Percentiles rank a stretch among this genome's conserved stretches.
These are phyloP conservation scores for Goniozus legneri DNA, from an alignment of 1,140 invertebrate genomes.

Conservation along the genomic window DNA sequence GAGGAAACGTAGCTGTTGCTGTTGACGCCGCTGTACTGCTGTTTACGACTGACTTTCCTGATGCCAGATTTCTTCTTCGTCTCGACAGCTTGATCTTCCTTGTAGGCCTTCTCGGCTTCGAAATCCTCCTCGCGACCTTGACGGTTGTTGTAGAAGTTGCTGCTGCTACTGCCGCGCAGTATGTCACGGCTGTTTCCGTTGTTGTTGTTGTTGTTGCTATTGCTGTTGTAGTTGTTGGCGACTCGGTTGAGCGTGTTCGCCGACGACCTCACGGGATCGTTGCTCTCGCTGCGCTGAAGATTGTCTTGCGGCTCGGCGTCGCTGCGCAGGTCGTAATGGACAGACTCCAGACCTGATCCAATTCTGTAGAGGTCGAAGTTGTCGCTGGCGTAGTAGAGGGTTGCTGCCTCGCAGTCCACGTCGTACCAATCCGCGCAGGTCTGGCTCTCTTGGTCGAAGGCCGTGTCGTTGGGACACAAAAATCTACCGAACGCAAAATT, in stretches of 20 bases:
- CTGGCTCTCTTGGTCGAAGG: slow-evolving; percentile 89
- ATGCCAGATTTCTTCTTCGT: slow-evolving; percentile 42
- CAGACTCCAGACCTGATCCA: slow-evolving; percentile 60
- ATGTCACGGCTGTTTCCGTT: slow-evolving; percentile 51
- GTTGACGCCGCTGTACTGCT: slow-evolving; percentile 29
- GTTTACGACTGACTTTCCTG: slow-evolving; percentile 47
- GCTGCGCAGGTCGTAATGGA: slow-evolving; percentile 48
- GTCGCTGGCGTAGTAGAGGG: slow-evolving; percentile 75
- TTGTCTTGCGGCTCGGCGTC: slow-evolving; percentile 73
- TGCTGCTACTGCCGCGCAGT: slow-evolving; percentile 64
- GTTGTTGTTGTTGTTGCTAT: slow-evolving; percentile 31
- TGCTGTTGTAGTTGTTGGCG: slow-evolving; percentile 32
- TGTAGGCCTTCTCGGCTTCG: slow-evolving; percentile 53
- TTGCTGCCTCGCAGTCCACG: slow-evolving; percentile 77
- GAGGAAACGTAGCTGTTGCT: slow-evolving; percentile 29
- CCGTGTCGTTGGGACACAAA: slow-evolving; percentile 86
- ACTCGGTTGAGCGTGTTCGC: slow-evolving; percentile 38
- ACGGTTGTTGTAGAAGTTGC: slow-evolving; percentile 65
- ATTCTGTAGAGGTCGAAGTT: slow-evolving; percentile 80
- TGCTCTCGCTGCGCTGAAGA: slow-evolving; percentile 72
- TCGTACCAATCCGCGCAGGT: slow-evolving; percentile 89
- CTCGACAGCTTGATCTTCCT: slow-evolving; percentile 42
- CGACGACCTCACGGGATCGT: slow-evolving; percentile 56
- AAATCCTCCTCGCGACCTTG: slow-evolving; percentile 61
- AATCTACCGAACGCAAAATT: slow-evolving; percentile 62